Percentiles rank a stretch among this genome's conserved stretches.
phyloP scores from a whole-genome alignment of 2,888 invertebrate species.

The Nesidiocoris tenuis region DNA sequence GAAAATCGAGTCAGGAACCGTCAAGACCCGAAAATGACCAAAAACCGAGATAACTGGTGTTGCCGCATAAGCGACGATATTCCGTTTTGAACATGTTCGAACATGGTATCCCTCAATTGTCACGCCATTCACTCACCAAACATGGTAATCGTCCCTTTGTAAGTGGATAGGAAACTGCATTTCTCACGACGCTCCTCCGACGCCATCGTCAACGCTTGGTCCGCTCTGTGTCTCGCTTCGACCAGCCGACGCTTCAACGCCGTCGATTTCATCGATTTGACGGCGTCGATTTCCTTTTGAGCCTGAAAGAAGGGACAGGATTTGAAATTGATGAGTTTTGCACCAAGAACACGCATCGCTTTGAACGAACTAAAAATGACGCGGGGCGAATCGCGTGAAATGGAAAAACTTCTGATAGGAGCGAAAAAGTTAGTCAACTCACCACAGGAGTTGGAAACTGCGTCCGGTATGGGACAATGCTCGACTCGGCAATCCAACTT shows the following conservation, averaged over 20 bases:
- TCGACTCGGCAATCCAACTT: conserved; percentile 2
- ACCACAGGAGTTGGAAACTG: not conserved
- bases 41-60: too few species aligned
- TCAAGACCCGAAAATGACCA: too few species aligned
- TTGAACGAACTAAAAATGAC: too few species aligned
- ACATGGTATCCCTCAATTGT: too few species aligned
- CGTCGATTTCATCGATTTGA: not conserved
- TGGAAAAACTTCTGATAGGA: too few species aligned
- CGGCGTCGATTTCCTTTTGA: not conserved
- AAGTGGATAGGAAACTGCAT: not conserved
- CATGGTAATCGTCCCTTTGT: conserved; percentile 7
- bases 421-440: too few species aligned
- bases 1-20: too few species aligned
- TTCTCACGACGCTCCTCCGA: not conserved
- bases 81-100: too few species aligned
- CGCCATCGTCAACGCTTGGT: not conserved
- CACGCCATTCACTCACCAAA: conserved; percentile 27
- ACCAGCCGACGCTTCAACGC: not conserved
- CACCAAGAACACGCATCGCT: too few species aligned
- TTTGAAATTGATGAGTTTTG: too few species aligned
- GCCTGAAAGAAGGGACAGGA: not conserved
- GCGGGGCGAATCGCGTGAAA: too few species aligned
- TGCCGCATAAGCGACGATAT: too few species aligned
- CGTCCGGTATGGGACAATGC: not conserved
- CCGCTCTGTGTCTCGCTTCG: not conserved